Evolutionary conservation across 2,888 invertebrate genomes (phyloP), one percentile per base, ranked within the genome.

Genomic region (Ormyrus rosae): DNA sequence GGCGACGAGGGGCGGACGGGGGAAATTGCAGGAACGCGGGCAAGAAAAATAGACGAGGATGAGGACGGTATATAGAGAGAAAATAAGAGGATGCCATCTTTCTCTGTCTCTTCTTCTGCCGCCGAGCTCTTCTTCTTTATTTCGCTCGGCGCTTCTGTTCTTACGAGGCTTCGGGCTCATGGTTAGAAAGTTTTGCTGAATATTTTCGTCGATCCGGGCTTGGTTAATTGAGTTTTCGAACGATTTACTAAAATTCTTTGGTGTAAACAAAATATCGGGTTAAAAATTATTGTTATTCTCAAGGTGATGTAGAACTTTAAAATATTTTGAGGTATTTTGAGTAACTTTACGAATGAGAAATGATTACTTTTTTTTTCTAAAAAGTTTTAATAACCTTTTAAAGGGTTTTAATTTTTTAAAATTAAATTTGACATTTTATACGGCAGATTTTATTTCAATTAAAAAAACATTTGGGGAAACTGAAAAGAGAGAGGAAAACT

Each of bases 1-100:
- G 19, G 19, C 19, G 34, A 34, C 34, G 34, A 63, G 71, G 58
- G 58, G 56, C 65, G 76, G 80, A 71, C 74, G 55, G 70, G 72
- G 64, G 69, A 69, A 61, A 71, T 34, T 64, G 60, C 65, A 67
- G 69, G 72, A 64, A 78, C 65, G 60, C 55, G 72, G 60, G 72
- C 68, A 74, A 65, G 80, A 75, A 80, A 78, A 78, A 68, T 70
- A 78, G 69, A 63, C 74, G 63, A 77, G 81, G 61, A 51, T 19
- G 63, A 34, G 19, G 5, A 45, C 34, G 19, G 13, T 50, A 48
- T 56, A 74, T 64, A 78, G 58, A 60, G 60, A 65, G 63, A 69
- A 74, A 68, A 69, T 74, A 71, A 58, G 61, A 69, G 67, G 64
- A 74, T 71, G 50, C 69, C 69, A 69, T 77, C 58, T 34, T 61